phyloP scores from a whole-genome alignment of 2,797 vertebrate species.

The Poeciliopsis infans region DNA sequence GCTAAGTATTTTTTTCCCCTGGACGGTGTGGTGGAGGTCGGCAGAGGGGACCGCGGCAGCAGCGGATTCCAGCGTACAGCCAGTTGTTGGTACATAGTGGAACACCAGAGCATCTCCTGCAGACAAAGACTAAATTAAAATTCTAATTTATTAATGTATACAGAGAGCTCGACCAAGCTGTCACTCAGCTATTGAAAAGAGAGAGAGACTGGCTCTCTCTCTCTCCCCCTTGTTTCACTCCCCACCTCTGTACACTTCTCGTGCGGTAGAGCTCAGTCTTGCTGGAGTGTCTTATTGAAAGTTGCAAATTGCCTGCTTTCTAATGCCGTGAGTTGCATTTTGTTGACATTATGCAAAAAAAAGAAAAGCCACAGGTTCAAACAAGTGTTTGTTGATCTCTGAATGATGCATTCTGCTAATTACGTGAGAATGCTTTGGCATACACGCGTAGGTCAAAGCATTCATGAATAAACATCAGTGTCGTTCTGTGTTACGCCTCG shows the following conservation, averaged over 20 bases:
- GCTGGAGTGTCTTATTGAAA: conserved; percentile 64
- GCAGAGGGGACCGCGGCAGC: conserved; percentile 81
- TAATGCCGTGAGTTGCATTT: conserved; percentile 62
- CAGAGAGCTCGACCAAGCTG: conserved; percentile 92
- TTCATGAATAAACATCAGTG: conserved; percentile 61
- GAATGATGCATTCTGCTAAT: conserved; percentile 72
- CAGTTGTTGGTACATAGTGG: conserved; percentile 93
- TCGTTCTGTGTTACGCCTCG: conserved; percentile 32
- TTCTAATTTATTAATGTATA: conserved; percentile 99
- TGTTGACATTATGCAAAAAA: conserved; percentile 37
- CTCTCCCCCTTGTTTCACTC: conserved; percentile 49
- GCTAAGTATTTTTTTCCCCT: conserved; percentile 84
- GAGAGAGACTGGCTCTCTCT: conserved; percentile 73
- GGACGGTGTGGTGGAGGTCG: conserved; percentile 93
- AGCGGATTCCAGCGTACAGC: conserved; percentile 87
- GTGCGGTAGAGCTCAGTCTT: conserved; percentile 58
- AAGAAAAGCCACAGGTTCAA: conserved; percentile 64
- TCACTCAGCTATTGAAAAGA: conserved; percentile 94
- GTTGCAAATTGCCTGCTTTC: conserved; percentile 66
- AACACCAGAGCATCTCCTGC: conserved; percentile 88
- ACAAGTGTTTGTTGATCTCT: conserved; percentile 72
- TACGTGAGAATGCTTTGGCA: conserved; percentile 5
- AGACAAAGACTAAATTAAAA: conserved; percentile 97
- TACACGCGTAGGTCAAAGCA: conserved; percentile 20
- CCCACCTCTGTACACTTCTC: conserved; percentile 65